Base-by-base conservation (phyloP, 37 sponge, comb jelly and placozoan species). In the Dysidea cf. avara region DNA sequence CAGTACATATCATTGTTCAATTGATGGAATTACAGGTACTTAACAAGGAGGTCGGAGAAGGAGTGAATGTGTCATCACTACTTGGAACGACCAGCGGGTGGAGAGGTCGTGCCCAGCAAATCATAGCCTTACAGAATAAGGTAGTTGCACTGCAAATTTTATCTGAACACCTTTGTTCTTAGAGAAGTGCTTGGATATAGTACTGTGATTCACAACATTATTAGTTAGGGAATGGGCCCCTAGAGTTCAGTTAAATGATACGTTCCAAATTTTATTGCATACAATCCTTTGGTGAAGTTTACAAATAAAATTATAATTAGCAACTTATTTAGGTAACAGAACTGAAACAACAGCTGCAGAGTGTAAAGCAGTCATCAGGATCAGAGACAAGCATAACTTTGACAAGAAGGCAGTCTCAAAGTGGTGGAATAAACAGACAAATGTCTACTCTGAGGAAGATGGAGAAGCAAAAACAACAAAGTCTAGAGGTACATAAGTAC, bases 101-200 rank as follows among this genome's bases (percentile, higher is more conserved):
- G 92, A 91, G 83, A 32, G 92, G 92, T 26, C 49, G 92, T 31
- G 79, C 83, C 21, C 92, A 91, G 60, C 86, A 91, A 68, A 91
- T 91, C 17, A 72, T 69, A 2, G 39, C 56, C 3, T 69, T 91
- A 14, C 86, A 91, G 38, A 86, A 72, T 57, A 91, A 86, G 63
- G 75, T 90, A n/a, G 43, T 43, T 12, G 5, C 5, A 5, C 5
- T 43, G 34, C 36, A 63, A 7, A 9, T 43, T 12, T 43, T 43
- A 12, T 12, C 46, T 43, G n/a, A n/a, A n/a, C n/a, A n/a, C n/a
- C 9, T 9, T 43, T 43, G 46, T 43, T 43, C 46, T 57, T 53
- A 72, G 22, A n/a, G 34, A 16, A 17, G 66, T 9, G 29, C 66
- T 9, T 54, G 36, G 32, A 18, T 69, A 69, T 54, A 69, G 5